These are phyloP conservation scores for Orchesella cincta DNA, from an alignment of 1,140 invertebrate genomes.

Conservation along the genomic window DNA sequence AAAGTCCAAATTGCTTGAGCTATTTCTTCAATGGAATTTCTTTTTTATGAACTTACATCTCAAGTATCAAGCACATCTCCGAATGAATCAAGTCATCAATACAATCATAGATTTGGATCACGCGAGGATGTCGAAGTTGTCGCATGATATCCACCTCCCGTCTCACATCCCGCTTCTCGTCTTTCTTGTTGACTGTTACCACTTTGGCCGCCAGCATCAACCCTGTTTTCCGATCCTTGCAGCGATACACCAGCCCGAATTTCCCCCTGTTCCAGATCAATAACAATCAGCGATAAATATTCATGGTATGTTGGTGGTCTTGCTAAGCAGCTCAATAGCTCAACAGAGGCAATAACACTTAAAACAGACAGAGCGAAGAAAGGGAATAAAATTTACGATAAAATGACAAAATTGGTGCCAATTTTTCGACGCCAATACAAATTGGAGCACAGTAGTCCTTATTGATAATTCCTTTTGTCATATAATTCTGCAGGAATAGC, in stretches of 20 bases:
- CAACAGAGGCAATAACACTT: too few relatives aligned
- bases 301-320: background rate
- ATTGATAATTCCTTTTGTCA: too few relatives aligned
- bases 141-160: slow-evolving; percentile 97
- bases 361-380: too few relatives aligned
- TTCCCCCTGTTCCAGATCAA: slow-evolving; percentile 75
- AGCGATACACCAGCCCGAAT: slow-evolving; percentile 95
- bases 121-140: slow-evolving; percentile 83
- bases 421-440: too few relatives aligned
- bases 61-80: slow-evolving; percentile 90
- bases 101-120: slow-evolving; percentile 94
- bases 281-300: background rate
- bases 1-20: too few relatives aligned
- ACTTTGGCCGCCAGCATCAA: slow-evolving; percentile 89
- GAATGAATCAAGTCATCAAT: slow-evolving; percentile 79
- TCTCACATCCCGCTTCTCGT: slow-evolving; percentile 87
- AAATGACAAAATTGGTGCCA: too few relatives aligned
- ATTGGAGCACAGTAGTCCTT: too few relatives aligned
- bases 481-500: too few relatives aligned
- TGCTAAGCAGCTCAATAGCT: too few relatives aligned
- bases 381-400: too few relatives aligned
- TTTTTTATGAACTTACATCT: slow-evolving; percentile 76
- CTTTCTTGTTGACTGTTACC: slow-evolving; percentile 71
- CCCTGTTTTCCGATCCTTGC: slow-evolving; percentile 77
- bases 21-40: background rate